These are phyloP conservation scores for Koerneria pararmatus DNA, from an alignment of 2,888 invertebrate species.

Conservation along the genomic window DNA sequence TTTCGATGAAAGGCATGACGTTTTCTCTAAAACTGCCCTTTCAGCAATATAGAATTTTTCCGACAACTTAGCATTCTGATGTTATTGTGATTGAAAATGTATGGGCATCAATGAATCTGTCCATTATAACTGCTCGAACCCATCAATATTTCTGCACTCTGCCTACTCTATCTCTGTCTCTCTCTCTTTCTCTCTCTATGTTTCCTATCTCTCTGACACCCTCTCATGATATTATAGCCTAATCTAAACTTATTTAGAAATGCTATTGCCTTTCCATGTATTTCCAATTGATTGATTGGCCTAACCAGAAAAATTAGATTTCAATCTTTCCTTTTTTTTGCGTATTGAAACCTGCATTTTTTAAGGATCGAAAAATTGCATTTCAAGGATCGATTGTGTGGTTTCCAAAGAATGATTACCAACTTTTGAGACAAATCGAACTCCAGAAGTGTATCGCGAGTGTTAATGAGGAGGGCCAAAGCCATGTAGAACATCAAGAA, in stretches of 20 bases:
- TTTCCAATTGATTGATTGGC: too few relatives aligned
- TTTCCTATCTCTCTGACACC: too few relatives aligned
- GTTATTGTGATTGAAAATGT: too few relatives aligned
- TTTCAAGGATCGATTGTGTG: background rate
- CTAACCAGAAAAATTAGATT: too few relatives aligned
- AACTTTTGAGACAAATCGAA: conserved; percentile 26
- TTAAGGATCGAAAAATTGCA: too few relatives aligned
- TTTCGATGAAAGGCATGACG: conserved; percentile 29
- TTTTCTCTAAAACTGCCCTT: conserved; percentile 30
- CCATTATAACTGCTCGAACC: background rate
- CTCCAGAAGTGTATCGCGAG: conserved; percentile 64
- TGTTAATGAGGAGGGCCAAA: conserved; percentile 89
- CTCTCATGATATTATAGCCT: background rate
- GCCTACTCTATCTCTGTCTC: too few relatives aligned
- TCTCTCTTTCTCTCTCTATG: too few relatives aligned
- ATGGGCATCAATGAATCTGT: background rate
- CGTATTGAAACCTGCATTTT: too few relatives aligned
- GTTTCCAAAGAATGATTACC: conserved; percentile 12
- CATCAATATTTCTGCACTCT: background rate
- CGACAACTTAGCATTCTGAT: background rate
- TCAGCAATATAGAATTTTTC: too few relatives aligned
- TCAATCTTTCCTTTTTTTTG: too few relatives aligned
- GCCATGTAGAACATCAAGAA: conserved; percentile 92
- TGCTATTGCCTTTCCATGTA: too few relatives aligned
- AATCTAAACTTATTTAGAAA: too few relatives aligned